Evolutionary conservation across 2,888 invertebrate species (phyloP), one percentile per base, ranked within the genome.

Genomic region (Ctena decussata): DNA sequence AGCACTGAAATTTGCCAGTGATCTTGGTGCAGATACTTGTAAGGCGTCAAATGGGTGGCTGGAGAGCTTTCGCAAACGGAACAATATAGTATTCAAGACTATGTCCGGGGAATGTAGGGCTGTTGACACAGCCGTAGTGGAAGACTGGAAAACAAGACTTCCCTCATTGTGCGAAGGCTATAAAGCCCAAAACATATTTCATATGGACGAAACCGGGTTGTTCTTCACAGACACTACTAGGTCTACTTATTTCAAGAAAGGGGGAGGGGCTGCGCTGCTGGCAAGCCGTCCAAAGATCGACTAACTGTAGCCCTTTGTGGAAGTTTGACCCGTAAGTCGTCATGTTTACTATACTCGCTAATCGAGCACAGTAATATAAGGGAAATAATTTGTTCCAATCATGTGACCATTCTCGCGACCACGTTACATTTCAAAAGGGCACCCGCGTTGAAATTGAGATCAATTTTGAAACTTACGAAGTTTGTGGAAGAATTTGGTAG

Each of bases 101-200:
- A 82, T 86, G 82, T 39, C 37, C 1, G 80, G 85, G n/a, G 85
- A 86, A 30, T 53, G 76, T 53, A 83, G 83, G 1, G 86, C 81
- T 78, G 78, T 83, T 12, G 39, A 72, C 24, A 77, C 18, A 6
- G 32, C 39, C 5, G 57, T 74, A n/a, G 77, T 80, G 18, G 57
- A 75, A 3, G 60, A 82, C 57, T 87, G 87, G 83, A 87, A 79
- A 60, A 18, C 21, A 15, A 80, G 74, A 75, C 77, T 87, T 8
- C 82, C 79, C 46, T 41, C 27, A 18, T 12, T 84, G 12, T 87
- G 84, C 78, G 71, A 77, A 35, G 84, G 77, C 18, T 84, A 87
- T 77, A 69, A 79, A 2, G 80, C 79, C 12, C 30, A 1, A 12
- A 70, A 35, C 24, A 35, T 70, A 6, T 70, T 70, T 24, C 32